Evolutionary conservation across 2,888 invertebrate species (phyloP), one percentile per base, ranked within the genome.

Genomic region (Crocallis elinguaria): DNA sequence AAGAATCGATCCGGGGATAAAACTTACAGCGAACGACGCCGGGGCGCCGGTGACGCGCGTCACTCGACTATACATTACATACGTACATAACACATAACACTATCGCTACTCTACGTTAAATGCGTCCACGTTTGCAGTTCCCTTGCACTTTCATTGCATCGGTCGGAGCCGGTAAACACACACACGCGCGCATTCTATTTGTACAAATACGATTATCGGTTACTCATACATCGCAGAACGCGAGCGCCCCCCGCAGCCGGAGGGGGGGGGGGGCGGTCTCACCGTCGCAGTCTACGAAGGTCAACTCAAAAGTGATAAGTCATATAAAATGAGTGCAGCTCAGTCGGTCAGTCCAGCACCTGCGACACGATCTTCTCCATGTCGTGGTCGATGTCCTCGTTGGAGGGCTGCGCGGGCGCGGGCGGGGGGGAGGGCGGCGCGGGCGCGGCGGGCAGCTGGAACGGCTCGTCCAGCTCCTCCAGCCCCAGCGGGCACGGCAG

Each of bases 361-460:
- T 95, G 94, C 67, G 94, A 93, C 66, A 95, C 95, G 92, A 95
- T 94, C 86, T 95, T 95, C 87, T 95, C 95, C 94, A 95, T 95
- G 82, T 95, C 95, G 81, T 94, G 93, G 85, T 95, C 95, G 68
- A 93, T 92, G 77, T 94, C 94, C 67, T 92, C 92, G 69, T 92
- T 88, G 60, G 90, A 76, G 54, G 66, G 67, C 43, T 61, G 42
- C 16, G 54, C 50, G 43, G 63, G 49, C 27, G 53, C 50, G 37
- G 63, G 41, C 36, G 59, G 44, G 48, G 71, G 55, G 56, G 64
- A 13, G 60, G 65, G 42, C 46, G 68, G 86, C 58, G 92, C 83
- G 66, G 73, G 58, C 21, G 73, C 61, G 84, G 79, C 79, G 9
- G 88, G 90, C 74, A 88, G 76, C 75, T 71, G 73, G 84, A 90